phyloP scores from a whole-genome alignment of 2,888 invertebrate species.

The Phyllotreta striolata region DNA sequence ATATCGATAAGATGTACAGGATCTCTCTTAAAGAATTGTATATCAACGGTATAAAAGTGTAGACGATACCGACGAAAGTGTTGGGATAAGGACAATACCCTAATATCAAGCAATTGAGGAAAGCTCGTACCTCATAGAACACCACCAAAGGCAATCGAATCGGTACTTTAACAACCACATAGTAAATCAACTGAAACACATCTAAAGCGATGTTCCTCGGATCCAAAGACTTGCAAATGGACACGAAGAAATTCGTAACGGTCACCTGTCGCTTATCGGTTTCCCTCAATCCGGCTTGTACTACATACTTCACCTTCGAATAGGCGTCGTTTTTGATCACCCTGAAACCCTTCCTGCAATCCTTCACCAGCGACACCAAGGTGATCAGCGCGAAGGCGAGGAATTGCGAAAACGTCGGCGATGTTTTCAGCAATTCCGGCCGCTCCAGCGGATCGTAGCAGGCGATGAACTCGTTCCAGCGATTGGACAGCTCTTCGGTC shows the following conservation, averaged over 20 bases:
- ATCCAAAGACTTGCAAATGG: constrained; percentile 60
- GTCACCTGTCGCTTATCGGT: constrained; percentile 53
- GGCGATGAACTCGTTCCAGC: constrained; percentile 83
- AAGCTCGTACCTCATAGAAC: constrained; percentile 60
- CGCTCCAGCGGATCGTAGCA: constrained; percentile 81
- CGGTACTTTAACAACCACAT: constrained; percentile 45
- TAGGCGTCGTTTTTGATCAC: constrained; percentile 61
- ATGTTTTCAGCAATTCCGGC: constrained; percentile 69
- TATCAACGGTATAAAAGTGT: constrained; percentile 62
- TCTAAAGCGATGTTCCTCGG: constrained; percentile 59
- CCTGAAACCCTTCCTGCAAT: constrained; percentile 66
- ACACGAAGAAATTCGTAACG: constrained; percentile 53
- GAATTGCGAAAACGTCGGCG: constrained; percentile 69
- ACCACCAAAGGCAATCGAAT: constrained; percentile 59
- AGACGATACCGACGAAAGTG: constrained; percentile 55
- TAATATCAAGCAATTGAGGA: constrained; percentile 55
- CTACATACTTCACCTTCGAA: constrained; percentile 62
- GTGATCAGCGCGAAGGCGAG: constrained; percentile 72
- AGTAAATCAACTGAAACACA: constrained; percentile 56
- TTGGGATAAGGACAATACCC: constrained; percentile 57
- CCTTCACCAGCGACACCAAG: constrained; percentile 69
- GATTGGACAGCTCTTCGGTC: constrained; percentile 73
- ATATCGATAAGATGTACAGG: constrained; percentile 58
- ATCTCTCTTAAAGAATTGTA: constrained; percentile 60
- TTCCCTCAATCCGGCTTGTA: constrained; percentile 55